Percentiles rank a stretch among this genome's conserved stretches.
Conservation (phyloP, 1,140 invertebrate genomes). For the Brachionus paranguensis region DNA sequence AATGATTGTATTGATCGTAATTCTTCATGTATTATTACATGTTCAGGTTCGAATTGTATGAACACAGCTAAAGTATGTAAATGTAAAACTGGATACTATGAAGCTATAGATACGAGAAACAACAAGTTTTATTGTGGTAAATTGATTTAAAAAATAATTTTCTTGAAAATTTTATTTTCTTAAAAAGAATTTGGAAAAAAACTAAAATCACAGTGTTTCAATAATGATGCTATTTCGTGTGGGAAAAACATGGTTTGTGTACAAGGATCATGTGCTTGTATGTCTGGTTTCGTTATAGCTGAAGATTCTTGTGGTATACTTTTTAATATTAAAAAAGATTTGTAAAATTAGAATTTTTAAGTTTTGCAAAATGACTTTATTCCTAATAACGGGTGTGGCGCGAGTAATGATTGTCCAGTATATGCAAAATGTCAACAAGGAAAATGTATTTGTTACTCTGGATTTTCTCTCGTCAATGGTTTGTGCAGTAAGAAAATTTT, state of each 20-base stretch:
- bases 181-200: not conserved
- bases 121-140: not conserved
- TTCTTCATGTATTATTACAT: not conserved
- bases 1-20: not conserved
- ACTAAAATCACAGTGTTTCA: not conserved
- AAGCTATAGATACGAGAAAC: not conserved
- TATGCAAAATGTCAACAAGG: constrained; percentile 13
- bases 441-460: not conserved
- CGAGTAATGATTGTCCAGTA: not conserved
- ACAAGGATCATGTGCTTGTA: not conserved
- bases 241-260: not conserved
- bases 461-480: not conserved
- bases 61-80: constrained; percentile 12
- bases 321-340: not conserved
- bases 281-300: not conserved
- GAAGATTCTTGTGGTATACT: not conserved
- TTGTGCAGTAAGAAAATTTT: not conserved
- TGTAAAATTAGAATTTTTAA: not conserved
- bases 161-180: not conserved
- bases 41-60: not conserved
- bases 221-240: not conserved
- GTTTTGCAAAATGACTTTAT: not conserved
- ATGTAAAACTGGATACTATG: not conserved
- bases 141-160: not conserved
- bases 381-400: not conserved